Base-by-base conservation (phyloP, 2,888 invertebrate genomes). In the Philonicus albiceps region DNA sequence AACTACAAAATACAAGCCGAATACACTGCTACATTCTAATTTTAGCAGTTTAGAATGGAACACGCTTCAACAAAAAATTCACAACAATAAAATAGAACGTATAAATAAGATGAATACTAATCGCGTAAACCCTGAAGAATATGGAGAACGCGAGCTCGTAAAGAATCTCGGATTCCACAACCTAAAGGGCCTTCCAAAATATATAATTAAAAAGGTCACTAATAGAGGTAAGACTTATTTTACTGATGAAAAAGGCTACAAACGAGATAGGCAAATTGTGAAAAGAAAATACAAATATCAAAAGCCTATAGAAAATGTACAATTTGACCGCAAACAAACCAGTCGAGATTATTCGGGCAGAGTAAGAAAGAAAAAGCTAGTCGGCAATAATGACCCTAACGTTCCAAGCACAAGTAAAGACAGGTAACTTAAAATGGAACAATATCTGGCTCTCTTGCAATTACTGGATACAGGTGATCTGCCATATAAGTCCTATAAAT, bases 81-180 rank as follows among this genome's bases (percentile, higher is more conserved):
- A 37, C 8, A 37, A 37, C 34, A 37, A 37, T 2, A 37, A 37
- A 37, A 37, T 8, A 7, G 34, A 37, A 37, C 34, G 31, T 4
- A 34, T 34, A 34, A 34, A 34, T 34, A 34, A 72, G 72, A 72
- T 72, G 22, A 72, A 72, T 30, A 13, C 1, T 72, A 72, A 72
- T 13, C 72, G 72, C 30, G 72, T 27, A 72, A 72, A 19, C 22
- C 72, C 72, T 16, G 72, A 72, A 22, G 72, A 72, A 13, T 72
- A 72, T 72, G 72, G 22, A 72, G 55, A 86, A 11, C 40, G 87
- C 22, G 87, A 88, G 81, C 34, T 88, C 37, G 86, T 87, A 1
- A 88, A 88, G 81, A 88, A 88, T 78, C 55, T 88, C 37, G 87
- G 87, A n/a, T 88, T 88, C 85, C 85, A 87, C 22, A 88, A 88